Base-by-base conservation (phyloP, 2,888 invertebrate species). In the Octodonta nipae region DNA sequence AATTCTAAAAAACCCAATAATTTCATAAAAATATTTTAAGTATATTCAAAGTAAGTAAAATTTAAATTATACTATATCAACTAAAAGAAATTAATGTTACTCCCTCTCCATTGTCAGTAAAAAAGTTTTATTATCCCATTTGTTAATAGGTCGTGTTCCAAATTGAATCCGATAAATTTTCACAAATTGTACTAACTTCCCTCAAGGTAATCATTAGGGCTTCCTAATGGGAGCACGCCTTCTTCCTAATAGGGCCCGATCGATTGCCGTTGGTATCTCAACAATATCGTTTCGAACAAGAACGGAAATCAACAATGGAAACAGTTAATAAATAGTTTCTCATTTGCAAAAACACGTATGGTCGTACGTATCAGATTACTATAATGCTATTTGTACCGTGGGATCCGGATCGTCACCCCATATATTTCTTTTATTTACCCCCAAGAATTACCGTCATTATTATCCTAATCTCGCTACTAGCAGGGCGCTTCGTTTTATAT, bases 301-400 rank as follows among this genome's bases (percentile, higher is more conserved):
- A 40, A 28, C 41, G 43, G 41, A 44, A 43, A 40, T 38, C 33
- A 35, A 51, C 49, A 51, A 51, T 46, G 48, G 34, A 40, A 45
- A 11, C 13, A 47, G 50, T 46, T 55, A 54, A 53, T 57, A 58
- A 58, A 56, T 54, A 56, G 57, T 55, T 56, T 58, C 55, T 58
- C 55, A 58, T 58, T 58, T 57, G 57, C 57, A 50, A 55, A 54
- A 58, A 58, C 58, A 58, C 57, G 58, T 54, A 51, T 50, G 50
- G 43, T 44, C 54, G 47, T 49, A 52, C 48, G 58, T 56, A 58
- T 58, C 57, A 57, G 58, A 58, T 58, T 58, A 58, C 57, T 38
- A 41, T 56, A 52, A 56, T 52, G 45, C 54, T 50, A 50, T 51
- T 55, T 51, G 13, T 45, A 51, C 52, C 52, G 52, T 51, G 52